phyloP scores from a whole-genome alignment of 2,797 vertebrate genomes.

The Fringilla coelebs region DNA sequence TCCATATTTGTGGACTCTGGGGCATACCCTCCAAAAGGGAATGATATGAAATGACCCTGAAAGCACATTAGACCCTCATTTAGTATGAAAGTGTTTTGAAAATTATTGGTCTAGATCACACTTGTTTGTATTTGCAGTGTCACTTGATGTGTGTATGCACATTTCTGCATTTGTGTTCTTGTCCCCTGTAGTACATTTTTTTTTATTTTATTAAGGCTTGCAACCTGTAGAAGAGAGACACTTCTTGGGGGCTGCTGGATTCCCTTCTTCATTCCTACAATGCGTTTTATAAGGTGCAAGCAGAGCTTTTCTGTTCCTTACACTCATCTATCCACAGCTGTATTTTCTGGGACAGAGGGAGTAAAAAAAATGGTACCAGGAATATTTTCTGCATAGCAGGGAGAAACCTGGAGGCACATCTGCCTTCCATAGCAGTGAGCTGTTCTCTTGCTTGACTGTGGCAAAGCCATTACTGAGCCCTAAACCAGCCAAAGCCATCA shows the following conservation, averaged over 20 bases:
- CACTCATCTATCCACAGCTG: neutral
- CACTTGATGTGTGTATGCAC: neutral
- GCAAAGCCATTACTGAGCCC: neutral
- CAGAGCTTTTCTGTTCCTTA: neutral
- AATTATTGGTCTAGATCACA: neutral
- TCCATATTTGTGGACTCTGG: neutral
- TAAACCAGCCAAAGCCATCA: neutral
- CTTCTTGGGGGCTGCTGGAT: neutral
- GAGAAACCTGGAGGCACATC: neutral
- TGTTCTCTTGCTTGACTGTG: neutral
- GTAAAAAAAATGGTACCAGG: neutral
- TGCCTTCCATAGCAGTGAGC: neutral
- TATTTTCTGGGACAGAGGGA: neutral
- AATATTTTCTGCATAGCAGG: neutral
- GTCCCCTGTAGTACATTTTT: neutral
- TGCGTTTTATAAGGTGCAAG: neutral
- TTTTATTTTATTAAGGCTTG: neutral
- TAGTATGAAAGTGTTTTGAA: neutral
- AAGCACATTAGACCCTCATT: neutral
- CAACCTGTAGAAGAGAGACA: neutral
- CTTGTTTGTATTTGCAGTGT: neutral
- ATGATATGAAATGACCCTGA: neutral
- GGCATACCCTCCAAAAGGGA: accelerated
- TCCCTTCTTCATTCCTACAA: neutral
- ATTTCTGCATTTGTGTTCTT: neutral